Evolutionary conservation across 2,113 vertebrate species (phyloP).

Genomic region (Anolis sagrei): DNA sequence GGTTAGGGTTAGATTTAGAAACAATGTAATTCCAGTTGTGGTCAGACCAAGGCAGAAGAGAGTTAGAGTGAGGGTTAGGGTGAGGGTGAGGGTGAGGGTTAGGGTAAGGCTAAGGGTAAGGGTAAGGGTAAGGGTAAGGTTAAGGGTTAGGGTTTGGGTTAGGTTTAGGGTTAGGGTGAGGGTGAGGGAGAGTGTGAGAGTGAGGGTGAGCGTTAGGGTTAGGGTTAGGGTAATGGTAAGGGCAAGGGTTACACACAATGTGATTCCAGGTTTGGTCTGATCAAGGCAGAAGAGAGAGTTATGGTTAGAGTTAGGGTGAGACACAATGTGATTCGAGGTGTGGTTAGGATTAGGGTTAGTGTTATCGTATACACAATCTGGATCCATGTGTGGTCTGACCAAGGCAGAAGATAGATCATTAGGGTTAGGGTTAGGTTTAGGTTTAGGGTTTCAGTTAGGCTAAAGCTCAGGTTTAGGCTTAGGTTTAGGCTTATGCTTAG

Average conservation of each 20-base stretch:
- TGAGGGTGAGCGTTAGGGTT: background rate
- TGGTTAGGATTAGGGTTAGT: no score
- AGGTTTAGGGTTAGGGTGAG: slow-evolving; percentile 2
- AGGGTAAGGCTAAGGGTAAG: background rate
- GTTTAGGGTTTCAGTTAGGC: background rate
- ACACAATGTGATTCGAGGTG: no score
- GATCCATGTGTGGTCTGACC: no score
- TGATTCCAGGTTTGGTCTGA: no score
- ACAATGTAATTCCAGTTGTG: no score
- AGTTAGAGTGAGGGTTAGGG: no score
- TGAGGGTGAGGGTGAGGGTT: background rate
- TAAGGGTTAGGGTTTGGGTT: slow-evolving; percentile 3
- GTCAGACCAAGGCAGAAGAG: no score
- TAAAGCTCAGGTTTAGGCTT: background rate
- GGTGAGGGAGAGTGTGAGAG: slow-evolving; percentile 47
- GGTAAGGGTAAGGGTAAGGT: background rate
- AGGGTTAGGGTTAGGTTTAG: background rate
- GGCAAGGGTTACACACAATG: slow-evolving; percentile 8
- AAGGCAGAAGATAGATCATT: no score
- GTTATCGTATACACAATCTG: no score
- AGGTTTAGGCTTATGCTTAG: background rate
- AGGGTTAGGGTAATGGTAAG: background rate
- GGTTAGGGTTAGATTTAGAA: no score
- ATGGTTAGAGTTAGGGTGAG: no score
- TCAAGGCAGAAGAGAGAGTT: no score